phyloP scores from a whole-genome alignment of 2,797 vertebrate species.

The Liparis tanakae region DNA sequence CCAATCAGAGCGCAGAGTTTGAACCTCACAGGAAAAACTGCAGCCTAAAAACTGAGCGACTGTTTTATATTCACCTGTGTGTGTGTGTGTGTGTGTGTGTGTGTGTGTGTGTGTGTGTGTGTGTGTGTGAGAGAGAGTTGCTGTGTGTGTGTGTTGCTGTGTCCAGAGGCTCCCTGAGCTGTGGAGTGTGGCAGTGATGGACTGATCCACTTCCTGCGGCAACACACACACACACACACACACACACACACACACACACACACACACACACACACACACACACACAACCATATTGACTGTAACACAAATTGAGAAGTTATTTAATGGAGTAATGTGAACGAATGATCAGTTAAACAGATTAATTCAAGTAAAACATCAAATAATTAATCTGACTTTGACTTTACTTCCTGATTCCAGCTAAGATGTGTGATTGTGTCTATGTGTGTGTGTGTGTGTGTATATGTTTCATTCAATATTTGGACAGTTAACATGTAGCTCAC shows the following conservation, averaged over 20 bases:
- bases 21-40: constrained; percentile 21
- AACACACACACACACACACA: no score
- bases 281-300: not conserved
- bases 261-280: not conserved
- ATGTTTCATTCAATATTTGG: constrained; percentile 65
- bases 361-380: no score
- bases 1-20: constrained; percentile 13
- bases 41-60: not conserved
- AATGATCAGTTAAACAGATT: no score
- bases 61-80: constrained; percentile 9
- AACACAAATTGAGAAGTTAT: not conserved
- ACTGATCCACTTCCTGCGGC: constrained; percentile 42
- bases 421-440: no score
- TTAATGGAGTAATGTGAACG: not conserved
- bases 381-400: no score
- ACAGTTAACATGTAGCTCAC: constrained; percentile 76
- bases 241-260: constrained; percentile 14
- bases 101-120: not conserved
- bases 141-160: constrained; percentile 5
- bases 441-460: no score
- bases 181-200: constrained; percentile 54
- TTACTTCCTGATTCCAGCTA: no score
- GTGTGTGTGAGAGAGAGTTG: no score
- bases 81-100: constrained; percentile 10
- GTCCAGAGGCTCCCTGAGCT: constrained; percentile 45